Evolutionary conservation across 2,888 invertebrate genomes (phyloP), one percentile per base, ranked within the genome.

Genomic region (Macropis europaea): DNA sequence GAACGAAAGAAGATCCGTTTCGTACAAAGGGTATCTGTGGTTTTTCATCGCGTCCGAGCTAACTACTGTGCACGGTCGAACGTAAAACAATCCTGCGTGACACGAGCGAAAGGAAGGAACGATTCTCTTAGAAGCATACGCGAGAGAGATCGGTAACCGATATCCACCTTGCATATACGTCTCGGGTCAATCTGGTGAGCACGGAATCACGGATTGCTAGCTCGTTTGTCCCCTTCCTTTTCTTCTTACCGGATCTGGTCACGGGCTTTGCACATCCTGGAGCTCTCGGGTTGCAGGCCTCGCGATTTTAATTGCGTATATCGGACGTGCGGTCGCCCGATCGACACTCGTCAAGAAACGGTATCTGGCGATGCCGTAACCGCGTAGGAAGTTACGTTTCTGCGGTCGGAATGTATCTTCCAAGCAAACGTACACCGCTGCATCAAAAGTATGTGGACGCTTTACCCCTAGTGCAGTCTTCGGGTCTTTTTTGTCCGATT

Each of bases 21-120:
- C 34, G 47, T 48, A 77, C 77, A 83, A 80, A 82, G 76, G 69
- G 74, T 76, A 82, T 83, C 72, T 73, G 77, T 73, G 79, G 80
- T 79, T 80, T 79, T 82, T 84, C 73, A 56, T 57, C 68, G 74
- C 53, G 67, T 36, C 47, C 57, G 56, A 43, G 60, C 67, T 57
- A 77, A 75, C 72, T 59, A 77, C 68, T 74, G 75, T 76, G 77
- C 74, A 82, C 84, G 84, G 87, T 89, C 83, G 82, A 82, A 83
- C 78, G 89, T 89, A 89, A 89, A 84, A 89, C 81, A 87, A 89
- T 87, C 84, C 87, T 70, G 82, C 88, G 83, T 87, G 86, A 86
- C 87, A 30, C 57, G 43, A 52, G 43, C 36, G 68, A 76, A n/a
- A 77, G 76, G 75, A 77, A 66, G 59, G 34, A 68, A 73, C 42